phyloP scores from a whole-genome alignment of 2,797 vertebrate species.

The Erethizon dorsatum region DNA sequence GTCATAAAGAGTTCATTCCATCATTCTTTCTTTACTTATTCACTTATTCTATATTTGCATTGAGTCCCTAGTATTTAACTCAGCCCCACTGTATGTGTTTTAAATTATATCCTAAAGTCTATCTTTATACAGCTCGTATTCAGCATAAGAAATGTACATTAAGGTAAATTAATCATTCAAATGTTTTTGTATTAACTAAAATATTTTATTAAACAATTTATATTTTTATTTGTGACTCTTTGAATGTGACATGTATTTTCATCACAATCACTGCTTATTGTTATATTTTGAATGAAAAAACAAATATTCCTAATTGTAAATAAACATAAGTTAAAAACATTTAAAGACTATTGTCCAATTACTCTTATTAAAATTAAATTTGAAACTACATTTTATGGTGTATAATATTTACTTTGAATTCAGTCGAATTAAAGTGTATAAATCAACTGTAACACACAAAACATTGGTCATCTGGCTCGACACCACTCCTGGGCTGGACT shows the following conservation, averaged over 20 bases:
- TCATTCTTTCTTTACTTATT: background rate
- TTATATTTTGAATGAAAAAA: background rate
- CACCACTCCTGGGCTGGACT: accelerated
- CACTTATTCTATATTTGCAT: background rate
- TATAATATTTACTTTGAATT: background rate
- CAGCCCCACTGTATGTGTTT: background rate
- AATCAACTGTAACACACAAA: background rate
- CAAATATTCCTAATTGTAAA: background rate
- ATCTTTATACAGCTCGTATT: background rate
- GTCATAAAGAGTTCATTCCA: background rate
- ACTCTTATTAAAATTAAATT: background rate
- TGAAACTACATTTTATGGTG: background rate
- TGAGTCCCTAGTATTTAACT: background rate
- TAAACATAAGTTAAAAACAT: background rate
- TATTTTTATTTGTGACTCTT: background rate
- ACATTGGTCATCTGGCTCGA: background rate
- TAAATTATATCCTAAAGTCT: accelerated
- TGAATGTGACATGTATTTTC: background rate
- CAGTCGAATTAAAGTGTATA: background rate
- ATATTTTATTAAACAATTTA: background rate
- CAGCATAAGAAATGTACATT: background rate
- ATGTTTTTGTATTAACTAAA: background rate
- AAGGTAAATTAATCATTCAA: background rate
- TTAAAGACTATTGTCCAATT: background rate
- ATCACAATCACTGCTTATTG: background rate